Base-by-base conservation (phyloP, 1,140 invertebrate genomes). In the Eubasilissa regina region DNA sequence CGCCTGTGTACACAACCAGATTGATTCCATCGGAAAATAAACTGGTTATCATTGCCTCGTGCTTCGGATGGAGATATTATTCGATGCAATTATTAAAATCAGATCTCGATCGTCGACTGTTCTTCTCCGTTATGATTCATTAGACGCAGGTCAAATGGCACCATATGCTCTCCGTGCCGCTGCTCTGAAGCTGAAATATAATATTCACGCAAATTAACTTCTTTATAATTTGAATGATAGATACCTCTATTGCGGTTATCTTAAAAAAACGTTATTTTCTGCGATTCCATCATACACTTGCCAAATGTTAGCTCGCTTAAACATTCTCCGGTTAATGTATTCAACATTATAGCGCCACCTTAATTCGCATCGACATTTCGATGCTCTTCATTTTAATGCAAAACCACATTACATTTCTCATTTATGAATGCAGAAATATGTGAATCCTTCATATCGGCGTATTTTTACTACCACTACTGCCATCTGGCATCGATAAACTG, bases 401-500 rank as follows among this genome's bases (percentile, higher is more conserved):
- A 13, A 13, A 51, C n/a, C n/a, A n/a, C n/a, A 51, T 9, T 17
- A 15, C 53, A 11, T 19, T 56, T 56, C 15, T n/a, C 17, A 58
- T 58, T 11, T 58, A 15, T 3, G 9, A 58, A 10, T 21, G 12
- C 8, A 58, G 21, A 56, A 56, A 17, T 17, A 21, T 15, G 48
- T 4, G 3, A 58, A 21, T 56, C 0, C 15, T 58, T 58, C 55
- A 58, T 21, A 21, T 9, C 3, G 55, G 55, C 9, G 55, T 21
- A 58, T 44, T 47, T 75, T 60, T 60, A 19, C 76, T 78, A 56
- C 77, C 19, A 21, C 68, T 62, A 35, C 43, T 53, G 77, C 77
- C 77, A 62, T 78, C 77, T 74, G 77, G 77, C 58, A 73, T 19
- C 44, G 77, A 74, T 12, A 48, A n/a, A 19, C 77, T 74, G 45